These are phyloP conservation scores for Acropora yongei DNA, from an alignment of 64 coral and sea anemone species.

Conservation along the genomic window DNA sequence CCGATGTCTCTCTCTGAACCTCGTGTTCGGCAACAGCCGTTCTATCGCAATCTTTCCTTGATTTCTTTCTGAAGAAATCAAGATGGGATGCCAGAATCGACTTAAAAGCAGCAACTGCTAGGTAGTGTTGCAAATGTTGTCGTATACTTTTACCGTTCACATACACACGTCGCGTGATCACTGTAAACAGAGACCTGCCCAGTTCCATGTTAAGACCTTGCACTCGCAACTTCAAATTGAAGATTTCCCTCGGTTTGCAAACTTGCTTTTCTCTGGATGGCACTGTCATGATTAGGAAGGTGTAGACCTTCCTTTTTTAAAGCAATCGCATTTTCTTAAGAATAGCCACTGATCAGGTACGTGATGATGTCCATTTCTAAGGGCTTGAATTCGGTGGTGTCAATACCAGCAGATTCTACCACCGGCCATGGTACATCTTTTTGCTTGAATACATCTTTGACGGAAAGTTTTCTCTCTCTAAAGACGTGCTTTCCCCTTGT, in stretches of 20 bases:
- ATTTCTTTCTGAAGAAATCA: constrained; percentile 25
- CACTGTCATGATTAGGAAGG: neutral
- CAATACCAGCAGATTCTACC: neutral
- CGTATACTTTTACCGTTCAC: neutral
- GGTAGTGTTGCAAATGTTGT: constrained; percentile 38
- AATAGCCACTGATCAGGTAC: neutral
- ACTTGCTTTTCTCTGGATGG: constrained; percentile 27
- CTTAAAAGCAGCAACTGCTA: constrained; percentile 19
- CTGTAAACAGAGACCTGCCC: neutral
- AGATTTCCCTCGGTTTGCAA: neutral
- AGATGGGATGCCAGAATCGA: constrained; percentile 5
- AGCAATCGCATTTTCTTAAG: neutral
- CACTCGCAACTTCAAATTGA: constrained; percentile 33
- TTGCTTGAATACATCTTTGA: too few species aligned
- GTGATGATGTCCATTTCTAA: neutral
- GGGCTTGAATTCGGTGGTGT: neutral
- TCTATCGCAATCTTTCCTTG: neutral
- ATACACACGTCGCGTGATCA: neutral
- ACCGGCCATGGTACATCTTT: neutral
- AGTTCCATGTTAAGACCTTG: neutral
- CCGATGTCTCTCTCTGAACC: constrained; percentile 5
- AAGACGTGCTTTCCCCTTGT: too few species aligned
- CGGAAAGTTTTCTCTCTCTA: too few species aligned
- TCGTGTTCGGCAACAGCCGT: constrained; percentile 48
- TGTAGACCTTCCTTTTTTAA: neutral